phyloP scores from a whole-genome alignment of 2,113 vertebrate genomes.

The Paracanthobrama guichenoti region DNA sequence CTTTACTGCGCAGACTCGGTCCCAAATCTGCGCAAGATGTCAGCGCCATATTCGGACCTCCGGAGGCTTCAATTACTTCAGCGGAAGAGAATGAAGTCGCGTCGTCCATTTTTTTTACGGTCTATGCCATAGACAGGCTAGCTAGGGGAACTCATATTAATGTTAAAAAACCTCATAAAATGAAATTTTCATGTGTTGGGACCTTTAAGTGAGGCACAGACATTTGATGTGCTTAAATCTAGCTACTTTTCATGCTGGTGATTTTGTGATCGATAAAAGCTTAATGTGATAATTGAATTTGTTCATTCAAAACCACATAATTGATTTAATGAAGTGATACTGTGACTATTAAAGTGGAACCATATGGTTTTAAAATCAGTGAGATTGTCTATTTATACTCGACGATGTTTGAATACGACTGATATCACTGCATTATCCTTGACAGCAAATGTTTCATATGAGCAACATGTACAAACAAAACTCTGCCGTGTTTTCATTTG shows the following conservation, averaged over 20 bases:
- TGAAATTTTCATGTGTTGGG: too few relatives aligned
- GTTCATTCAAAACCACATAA: not conserved
- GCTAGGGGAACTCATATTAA: too few relatives aligned
- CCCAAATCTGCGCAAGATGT: too few relatives aligned
- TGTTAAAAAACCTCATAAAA: too few relatives aligned
- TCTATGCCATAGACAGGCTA: too few relatives aligned
- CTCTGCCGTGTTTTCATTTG: not conserved
- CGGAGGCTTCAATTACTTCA: too few relatives aligned
- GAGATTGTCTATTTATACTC: not conserved
- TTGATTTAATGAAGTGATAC: not conserved
- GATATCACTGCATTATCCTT: not conserved
- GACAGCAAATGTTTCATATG: not conserved
- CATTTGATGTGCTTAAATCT: not conserved
- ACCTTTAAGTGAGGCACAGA: not conserved
- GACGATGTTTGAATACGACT: not conserved
- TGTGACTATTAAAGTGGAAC: conserved; percentile 6
- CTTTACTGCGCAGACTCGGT: too few relatives aligned
- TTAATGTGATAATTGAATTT: not conserved
- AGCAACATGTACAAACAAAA: not conserved
- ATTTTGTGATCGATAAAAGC: not conserved
- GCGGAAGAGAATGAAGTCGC: too few relatives aligned
- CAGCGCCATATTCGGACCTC: too few relatives aligned
- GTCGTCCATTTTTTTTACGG: too few relatives aligned
- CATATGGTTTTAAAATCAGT: conserved; percentile 2
- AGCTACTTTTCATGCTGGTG: not conserved